Evolutionary conservation across 2,888 invertebrate genomes (phyloP), one percentile per base, ranked within the genome.

Genomic region (Lycophotia porphyrea): DNA sequence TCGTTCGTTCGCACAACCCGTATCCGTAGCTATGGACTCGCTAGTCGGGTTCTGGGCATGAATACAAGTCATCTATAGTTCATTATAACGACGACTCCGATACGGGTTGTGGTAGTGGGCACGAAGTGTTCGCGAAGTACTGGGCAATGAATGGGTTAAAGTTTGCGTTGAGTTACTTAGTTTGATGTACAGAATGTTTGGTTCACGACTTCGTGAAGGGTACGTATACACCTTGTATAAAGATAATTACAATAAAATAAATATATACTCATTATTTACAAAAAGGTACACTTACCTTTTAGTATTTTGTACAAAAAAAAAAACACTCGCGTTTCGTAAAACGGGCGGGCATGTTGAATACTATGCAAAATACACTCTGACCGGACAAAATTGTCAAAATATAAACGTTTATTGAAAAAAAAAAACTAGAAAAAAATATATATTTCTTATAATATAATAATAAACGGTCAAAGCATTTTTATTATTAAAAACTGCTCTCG

Each of bases 271-370:
- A 81, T 64, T 83, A 85, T 85, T 74, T 85, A 85, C 82, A 82
- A 65, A 81, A 82, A 82, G 81, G 84, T 71, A 82, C 13, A 83
- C 83, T 83, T 85, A 83, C 85, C 82, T 82, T 85, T 82, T 47
- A 52, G 13, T 71, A 52, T 66, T 60, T 65, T 69, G 68, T 61
- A 74, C 5, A 83, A 65, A 52, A 66, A 52, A 52, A 64, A 39
- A 82, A 78, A 66, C 82, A 82, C 82, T 82, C 82, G 81, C 82
- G 82, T 58, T 80, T 52, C 52, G 2, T 34, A 42, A 58, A 55
- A 69, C 61, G 44, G 49, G 39, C 61, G 44, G 49, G 39, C 8
- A 66, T 69, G 31, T 64, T 84, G 13, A 21, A 27, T 31, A 44
- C 8, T 44, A n/a, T 21, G 2, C 18, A 47, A 66, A 64, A 49